Percentiles rank a stretch among this genome's conserved stretches.
Evolutionary conservation across 2,888 invertebrate species (phyloP).

Genomic region (Phalangium opilio): DNA sequence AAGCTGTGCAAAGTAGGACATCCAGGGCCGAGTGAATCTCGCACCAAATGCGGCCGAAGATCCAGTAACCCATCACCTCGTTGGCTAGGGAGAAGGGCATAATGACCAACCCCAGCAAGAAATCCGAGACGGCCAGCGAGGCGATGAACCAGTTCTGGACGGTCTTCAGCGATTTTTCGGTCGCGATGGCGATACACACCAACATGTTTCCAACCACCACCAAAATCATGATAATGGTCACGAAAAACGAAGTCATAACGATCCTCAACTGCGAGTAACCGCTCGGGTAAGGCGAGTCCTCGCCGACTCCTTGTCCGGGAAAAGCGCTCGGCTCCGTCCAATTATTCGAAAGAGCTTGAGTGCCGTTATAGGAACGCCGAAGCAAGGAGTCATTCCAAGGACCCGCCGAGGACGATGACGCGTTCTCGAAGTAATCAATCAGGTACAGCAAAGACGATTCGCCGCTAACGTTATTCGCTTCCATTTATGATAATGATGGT

Average conservation of each 20-base stretch:
- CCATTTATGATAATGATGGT: too few species aligned
- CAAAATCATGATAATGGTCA: constrained; percentile 83
- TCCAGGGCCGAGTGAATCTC: constrained; percentile 92
- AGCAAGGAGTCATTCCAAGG: too few species aligned
- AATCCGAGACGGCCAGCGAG: constrained; percentile 86
- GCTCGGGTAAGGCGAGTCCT: constrained; percentile 48
- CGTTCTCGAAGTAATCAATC: too few species aligned
- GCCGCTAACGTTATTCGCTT: too few species aligned
- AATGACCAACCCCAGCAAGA: constrained; percentile 80
- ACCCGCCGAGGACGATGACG: too few species aligned
- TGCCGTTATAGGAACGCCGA: too few species aligned
- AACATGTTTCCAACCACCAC: constrained; percentile 93
- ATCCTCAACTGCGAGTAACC: constrained; percentile 80
- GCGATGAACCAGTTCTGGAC: constrained; percentile 98
- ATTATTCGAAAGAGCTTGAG: too few species aligned
- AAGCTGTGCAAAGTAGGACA: constrained; percentile 85
- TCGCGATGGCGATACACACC: constrained; percentile 89
- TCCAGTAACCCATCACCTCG: constrained; percentile 96
- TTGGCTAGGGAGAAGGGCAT: constrained; percentile 96
- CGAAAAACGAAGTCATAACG: constrained; percentile 72
- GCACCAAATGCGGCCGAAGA: constrained; percentile 92
- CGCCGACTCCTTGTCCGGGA: constrained; percentile 3
- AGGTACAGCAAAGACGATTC: too few species aligned
- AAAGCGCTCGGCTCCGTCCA: too few species aligned
- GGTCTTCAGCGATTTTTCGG: constrained; percentile 85